A percentile compares a stretch with the other conserved stretches of the same genome.
Conservation (phyloP, 2,888 invertebrate species). For the Dryocosmus kuriphilus region DNA sequence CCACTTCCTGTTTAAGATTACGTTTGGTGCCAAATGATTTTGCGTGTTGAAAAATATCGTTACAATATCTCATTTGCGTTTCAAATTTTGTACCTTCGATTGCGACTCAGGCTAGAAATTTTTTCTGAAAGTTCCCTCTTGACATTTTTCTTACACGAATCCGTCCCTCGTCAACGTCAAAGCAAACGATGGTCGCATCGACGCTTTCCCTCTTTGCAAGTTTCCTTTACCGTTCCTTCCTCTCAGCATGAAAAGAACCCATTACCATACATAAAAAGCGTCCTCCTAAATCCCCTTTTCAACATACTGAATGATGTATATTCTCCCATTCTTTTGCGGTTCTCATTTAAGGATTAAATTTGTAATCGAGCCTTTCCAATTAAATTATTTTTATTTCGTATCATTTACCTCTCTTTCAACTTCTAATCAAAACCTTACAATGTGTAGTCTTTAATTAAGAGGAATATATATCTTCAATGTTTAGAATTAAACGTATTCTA, state of each 20-base stretch:
- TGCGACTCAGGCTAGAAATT: not conserved
- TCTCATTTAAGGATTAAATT: not conserved
- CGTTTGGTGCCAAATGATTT: no score
- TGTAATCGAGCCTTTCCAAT: not conserved
- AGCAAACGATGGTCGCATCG: slow-evolving; percentile 24
- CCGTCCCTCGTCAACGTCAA: slow-evolving; percentile 36
- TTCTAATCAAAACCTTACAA: no score
- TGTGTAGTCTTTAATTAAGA: no score
- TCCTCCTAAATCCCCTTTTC: slow-evolving; percentile 24
- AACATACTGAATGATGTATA: slow-evolving; percentile 1
- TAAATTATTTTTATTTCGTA: not conserved
- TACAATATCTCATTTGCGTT: no score
- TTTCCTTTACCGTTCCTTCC: slow-evolving; percentile 14
- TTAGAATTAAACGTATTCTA: no score
- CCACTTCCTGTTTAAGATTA: no score
- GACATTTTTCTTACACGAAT: slow-evolving; percentile 10
- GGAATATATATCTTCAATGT: no score
- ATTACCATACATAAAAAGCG: slow-evolving; percentile 30
- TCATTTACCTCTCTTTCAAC: no score
- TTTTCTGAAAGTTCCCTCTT: not conserved
- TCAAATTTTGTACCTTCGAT: not conserved
- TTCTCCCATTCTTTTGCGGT: not conserved
- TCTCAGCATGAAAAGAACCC: slow-evolving; percentile 28
- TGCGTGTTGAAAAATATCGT: no score
- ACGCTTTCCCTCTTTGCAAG: slow-evolving; percentile 15